These are phyloP conservation scores for Leucophenga varia DNA, from an alignment of 1,140 invertebrate genomes.

Conservation along the genomic window DNA sequence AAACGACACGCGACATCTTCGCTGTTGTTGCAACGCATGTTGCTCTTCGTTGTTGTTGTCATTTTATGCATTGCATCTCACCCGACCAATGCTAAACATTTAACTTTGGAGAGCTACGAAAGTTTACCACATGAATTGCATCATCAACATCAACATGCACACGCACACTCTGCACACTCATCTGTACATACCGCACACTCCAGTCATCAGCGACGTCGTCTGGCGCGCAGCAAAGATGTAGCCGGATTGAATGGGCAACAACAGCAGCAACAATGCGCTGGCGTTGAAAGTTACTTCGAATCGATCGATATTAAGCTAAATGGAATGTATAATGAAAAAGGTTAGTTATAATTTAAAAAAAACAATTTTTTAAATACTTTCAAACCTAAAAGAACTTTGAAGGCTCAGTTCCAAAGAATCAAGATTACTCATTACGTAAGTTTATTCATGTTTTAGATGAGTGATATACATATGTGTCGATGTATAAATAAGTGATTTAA, in stretches of 20 bases:
- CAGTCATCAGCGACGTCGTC: conserved; percentile 39
- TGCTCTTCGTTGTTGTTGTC: conserved; percentile 14
- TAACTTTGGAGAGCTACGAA: conserved; percentile 11
- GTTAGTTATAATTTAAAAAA: no score
- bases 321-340: conserved; percentile 46
- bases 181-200: conserved; percentile 25
- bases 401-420: no score
- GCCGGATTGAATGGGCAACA: background rate
- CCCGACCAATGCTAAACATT: conserved; percentile 29
- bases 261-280: conserved; percentile 35
- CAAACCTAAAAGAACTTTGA: no score
- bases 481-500: no score
- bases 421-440: no score
- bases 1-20: background rate
- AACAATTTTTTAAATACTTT: no score
- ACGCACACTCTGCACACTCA: conserved; percentile 10
- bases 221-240: conserved; percentile 37
- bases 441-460: no score
- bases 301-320: conserved; percentile 47
- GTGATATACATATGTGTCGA: no score
- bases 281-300: conserved; percentile 43
- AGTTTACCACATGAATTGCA: conserved; percentile 4
- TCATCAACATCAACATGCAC: conserved; percentile 15
- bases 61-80: conserved; percentile 12
- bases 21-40: conserved; percentile 21